phyloP scores from a whole-genome alignment of 2,888 invertebrate species.

The Lasioglossum calceatum region DNA sequence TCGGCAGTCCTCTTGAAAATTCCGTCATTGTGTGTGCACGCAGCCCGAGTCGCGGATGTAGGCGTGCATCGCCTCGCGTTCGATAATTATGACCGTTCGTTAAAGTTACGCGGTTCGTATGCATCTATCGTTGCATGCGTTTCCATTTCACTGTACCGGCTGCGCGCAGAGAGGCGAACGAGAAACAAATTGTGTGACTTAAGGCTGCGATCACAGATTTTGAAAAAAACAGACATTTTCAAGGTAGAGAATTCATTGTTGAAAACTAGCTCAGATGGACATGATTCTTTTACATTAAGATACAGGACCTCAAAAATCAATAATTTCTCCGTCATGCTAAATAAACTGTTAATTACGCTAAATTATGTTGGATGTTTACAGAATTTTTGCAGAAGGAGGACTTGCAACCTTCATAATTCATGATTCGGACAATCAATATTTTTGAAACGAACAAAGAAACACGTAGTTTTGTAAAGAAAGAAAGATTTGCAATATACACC shows the following conservation, averaged over 20 bases:
- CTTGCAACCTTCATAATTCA: neutral
- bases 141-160: conserved; percentile 21
- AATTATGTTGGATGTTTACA: neutral
- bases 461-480: too few species aligned
- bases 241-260: neutral
- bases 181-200: neutral
- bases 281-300: neutral
- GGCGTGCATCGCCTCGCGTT: conserved; percentile 6
- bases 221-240: neutral
- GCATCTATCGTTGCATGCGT: conserved; percentile 30
- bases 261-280: neutral
- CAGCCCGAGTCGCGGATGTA: neutral
- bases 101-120: conserved; percentile 41
- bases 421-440: neutral
- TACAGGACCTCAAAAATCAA: neutral
- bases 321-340: too few species aligned
- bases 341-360: too few species aligned
- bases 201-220: neutral
- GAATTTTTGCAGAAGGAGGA: neutral
- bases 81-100: conserved; percentile 55
- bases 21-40: neutral
- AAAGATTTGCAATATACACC: neutral
- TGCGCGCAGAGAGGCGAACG: neutral
- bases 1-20: conserved; percentile 8
- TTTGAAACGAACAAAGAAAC: too few species aligned